Evolutionary conservation across 1,140 invertebrate genomes (phyloP), one percentile per base, ranked within the genome.

Genomic region (Aphidius gifuensis): DNA sequence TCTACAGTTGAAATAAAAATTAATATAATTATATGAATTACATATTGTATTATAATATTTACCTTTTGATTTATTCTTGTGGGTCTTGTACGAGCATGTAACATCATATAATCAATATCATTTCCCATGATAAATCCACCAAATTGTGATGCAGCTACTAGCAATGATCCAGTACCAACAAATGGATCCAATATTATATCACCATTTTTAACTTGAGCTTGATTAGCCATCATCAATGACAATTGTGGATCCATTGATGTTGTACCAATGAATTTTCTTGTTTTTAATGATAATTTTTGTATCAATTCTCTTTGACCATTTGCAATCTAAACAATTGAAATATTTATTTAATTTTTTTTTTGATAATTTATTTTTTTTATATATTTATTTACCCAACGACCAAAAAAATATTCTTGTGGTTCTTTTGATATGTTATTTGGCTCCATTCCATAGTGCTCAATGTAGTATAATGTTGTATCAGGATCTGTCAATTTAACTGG

Each of bases 181-280:
- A 98, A 99, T 1, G 96, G 96, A 81, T 98, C 96, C 38, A 94
- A 85, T 49, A 97, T 85, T 1, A 98, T 64, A 74, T 92, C 88
- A 5, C 89, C 88, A 4, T 81, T 67, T 55, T 81, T 81, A 21
- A 97, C 86, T 80, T 88, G 80, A 2, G 90, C 94, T 78, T 97
- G 90, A 82, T 98, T 99, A 1, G 93, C 90, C 94, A 98, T 97
- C 38, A 98, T 80, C 21, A 98, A 77, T 5, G 94, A 91, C 1
- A 98, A 81, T 66, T 93, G 90, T 0, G 96, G 89, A 79, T 98
- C 96, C 96, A 99, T 98, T 70, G 91, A 94, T 0, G 96, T 99
- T 74, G 97, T 98, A 6, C 94, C 95, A 73, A 98, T 97, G 76
- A 97, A 98, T 81, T 93, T 93, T 23, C 96, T 84, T 40, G 86